phyloP scores from a whole-genome alignment of 1,140 invertebrate species.

The Gryon sp. region DNA sequence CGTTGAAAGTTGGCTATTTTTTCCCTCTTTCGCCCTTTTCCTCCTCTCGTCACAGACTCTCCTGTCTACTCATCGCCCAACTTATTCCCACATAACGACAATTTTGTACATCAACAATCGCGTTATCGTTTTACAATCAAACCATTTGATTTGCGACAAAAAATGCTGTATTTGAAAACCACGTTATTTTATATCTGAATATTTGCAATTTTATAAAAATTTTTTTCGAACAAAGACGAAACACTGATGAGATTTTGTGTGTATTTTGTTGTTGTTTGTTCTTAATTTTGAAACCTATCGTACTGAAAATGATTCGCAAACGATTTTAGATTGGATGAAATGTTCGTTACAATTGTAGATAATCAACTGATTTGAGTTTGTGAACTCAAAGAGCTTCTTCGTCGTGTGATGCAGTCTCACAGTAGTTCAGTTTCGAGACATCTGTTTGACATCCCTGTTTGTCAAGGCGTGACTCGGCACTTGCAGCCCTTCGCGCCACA shows the following conservation, averaged over 20 bases:
- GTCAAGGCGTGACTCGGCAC: slow-evolving; percentile 80
- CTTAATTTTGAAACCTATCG: no score
- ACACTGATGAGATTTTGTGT: no score
- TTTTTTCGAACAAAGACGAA: slow-evolving; percentile 7
- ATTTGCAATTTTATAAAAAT: slow-evolving; percentile 1
- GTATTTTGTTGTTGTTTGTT: no score
- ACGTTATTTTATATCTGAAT: no score
- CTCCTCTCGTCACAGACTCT: no score
- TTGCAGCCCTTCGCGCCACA: slow-evolving; percentile 72
- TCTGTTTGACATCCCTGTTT: slow-evolving; percentile 80
- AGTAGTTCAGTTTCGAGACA: slow-evolving; percentile 68
- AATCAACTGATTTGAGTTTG: slow-evolving; percentile 1
- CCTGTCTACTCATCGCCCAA: slow-evolving; percentile 27
- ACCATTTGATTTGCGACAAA: slow-evolving; percentile 41
- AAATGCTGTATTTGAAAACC: slow-evolving; percentile 10
- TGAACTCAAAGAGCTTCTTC: slow-evolving; percentile 14
- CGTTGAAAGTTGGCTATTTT: slow-evolving; percentile 55
- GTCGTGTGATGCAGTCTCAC: slow-evolving; percentile 34
- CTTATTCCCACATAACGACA: slow-evolving; percentile 50
- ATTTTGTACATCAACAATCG: slow-evolving; percentile 39
- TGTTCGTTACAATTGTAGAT: slow-evolving; percentile 17
- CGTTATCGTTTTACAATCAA: slow-evolving; percentile 37
- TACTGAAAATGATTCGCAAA: no score
- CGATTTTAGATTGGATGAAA: no score
- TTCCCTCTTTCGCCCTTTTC: not conserved